phyloP scores from a whole-genome alignment of 2,113 vertebrate species.

The Artemisiospiza belli region DNA sequence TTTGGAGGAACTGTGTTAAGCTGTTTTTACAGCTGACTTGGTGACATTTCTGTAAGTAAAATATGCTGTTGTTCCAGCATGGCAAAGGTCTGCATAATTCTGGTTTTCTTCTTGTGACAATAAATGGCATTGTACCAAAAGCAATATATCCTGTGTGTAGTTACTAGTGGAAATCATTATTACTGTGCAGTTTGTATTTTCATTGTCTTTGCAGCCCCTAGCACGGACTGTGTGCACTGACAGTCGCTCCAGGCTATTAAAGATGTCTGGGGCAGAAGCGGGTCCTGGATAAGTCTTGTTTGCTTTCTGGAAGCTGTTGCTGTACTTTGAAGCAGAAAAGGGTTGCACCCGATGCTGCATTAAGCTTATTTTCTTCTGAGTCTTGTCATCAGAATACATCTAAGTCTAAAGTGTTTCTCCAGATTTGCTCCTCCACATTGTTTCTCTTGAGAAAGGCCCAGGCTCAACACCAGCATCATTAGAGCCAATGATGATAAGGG shows the following conservation, averaged over 20 bases:
- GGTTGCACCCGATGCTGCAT: background rate
- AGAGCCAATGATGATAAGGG: slow-evolving; percentile 5
- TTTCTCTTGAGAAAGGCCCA: slow-evolving; percentile 9
- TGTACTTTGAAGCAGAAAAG: background rate
- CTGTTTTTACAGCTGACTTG: slow-evolving; percentile 37
- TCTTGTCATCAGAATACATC: background rate
- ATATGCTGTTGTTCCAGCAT: slow-evolving; percentile 8
- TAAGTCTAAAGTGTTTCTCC: background rate
- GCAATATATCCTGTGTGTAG: slow-evolving; percentile 41
- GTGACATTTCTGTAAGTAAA: slow-evolving; percentile 28
- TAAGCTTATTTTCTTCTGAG: background rate
- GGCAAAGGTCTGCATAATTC: slow-evolving; percentile 51
- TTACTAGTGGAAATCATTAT: slow-evolving; percentile 43
- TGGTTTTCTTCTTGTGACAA: slow-evolving; percentile 54
- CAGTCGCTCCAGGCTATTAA: background rate
- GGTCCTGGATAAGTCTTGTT: background rate
- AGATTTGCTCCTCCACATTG: background rate
- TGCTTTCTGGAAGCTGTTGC: slow-evolving; percentile 5
- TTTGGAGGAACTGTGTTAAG: slow-evolving; percentile 3
- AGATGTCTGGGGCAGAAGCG: background rate
- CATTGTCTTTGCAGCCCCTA: slow-evolving; percentile 6
- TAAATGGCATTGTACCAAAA: slow-evolving; percentile 54
- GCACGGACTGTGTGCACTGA: background rate
- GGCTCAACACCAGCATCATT: slow-evolving; percentile 2
- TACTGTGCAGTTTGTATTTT: slow-evolving; percentile 37